phyloP scores from a whole-genome alignment of 1,140 invertebrate genomes.

The Drosophila malerkotliana region DNA sequence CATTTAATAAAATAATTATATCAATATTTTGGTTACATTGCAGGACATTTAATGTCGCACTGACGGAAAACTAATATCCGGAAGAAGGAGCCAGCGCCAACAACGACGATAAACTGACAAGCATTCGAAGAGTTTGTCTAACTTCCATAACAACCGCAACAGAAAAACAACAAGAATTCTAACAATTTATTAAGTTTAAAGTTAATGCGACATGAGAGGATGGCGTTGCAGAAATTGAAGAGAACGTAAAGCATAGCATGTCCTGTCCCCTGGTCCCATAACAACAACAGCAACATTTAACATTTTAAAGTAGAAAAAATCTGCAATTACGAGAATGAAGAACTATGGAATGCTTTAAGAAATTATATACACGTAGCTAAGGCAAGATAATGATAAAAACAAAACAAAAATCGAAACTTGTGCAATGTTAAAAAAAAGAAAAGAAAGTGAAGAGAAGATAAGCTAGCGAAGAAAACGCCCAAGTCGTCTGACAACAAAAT shows the following conservation, averaged over 20 bases:
- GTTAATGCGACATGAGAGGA: slow-evolving; percentile 38
- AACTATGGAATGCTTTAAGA: slow-evolving; percentile 69
- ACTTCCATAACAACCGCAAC: slow-evolving; percentile 63
- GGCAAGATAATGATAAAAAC: slow-evolving; percentile 35
- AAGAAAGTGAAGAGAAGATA: slow-evolving; percentile 3
- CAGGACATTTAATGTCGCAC: slow-evolving; percentile 82
- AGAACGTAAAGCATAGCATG: slow-evolving; percentile 37
- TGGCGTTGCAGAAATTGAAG: slow-evolving; percentile 22
- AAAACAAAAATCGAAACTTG: slow-evolving; percentile 64
- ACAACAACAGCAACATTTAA: slow-evolving; percentile 75
- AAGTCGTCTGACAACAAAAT: slow-evolving; percentile 22
- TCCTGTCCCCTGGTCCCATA: slow-evolving; percentile 19
- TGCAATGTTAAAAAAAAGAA: slow-evolving; percentile 60
- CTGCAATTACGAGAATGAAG: slow-evolving; percentile 37
- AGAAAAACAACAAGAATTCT: slow-evolving; percentile 62
- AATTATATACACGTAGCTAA: slow-evolving; percentile 53
- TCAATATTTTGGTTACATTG: slow-evolving; percentile 23
- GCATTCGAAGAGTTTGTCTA: slow-evolving; percentile 59
- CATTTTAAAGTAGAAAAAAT: slow-evolving; percentile 71
- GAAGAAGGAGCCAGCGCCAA: slow-evolving; percentile 42
- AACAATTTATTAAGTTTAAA: slow-evolving; percentile 81
- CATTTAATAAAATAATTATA: too few relatives aligned
- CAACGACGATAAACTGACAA: slow-evolving; percentile 72
- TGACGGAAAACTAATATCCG: slow-evolving; percentile 5
- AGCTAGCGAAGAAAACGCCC: slow-evolving; percentile 26